These are phyloP conservation scores for Liposcelis brunnea DNA, from an alignment of 2,888 invertebrate species.

Conservation along the genomic window DNA sequence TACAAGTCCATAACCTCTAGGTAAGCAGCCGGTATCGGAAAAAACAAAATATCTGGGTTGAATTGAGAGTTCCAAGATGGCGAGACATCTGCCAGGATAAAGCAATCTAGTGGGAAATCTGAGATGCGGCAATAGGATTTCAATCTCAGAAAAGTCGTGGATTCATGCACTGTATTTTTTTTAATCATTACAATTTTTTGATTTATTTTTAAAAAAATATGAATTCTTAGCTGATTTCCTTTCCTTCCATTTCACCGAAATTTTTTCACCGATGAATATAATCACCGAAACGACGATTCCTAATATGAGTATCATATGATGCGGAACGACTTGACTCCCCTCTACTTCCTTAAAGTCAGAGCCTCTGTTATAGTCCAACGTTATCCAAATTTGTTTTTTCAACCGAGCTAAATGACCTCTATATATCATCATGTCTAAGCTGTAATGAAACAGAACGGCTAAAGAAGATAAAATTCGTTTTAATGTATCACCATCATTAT, in stretches of 20 bases:
- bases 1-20: too few species aligned
- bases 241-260: not conserved
- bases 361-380: not conserved
- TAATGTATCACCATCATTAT: too few species aligned
- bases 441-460: not conserved
- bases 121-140: too few species aligned
- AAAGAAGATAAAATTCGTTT: too few species aligned
- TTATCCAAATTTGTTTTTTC: not conserved
- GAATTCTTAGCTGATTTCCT: not conserved
- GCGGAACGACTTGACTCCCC: not conserved
- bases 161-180: too few species aligned
- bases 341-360: not conserved
- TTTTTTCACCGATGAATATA: not conserved
- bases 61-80: too few species aligned
- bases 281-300: not conserved
- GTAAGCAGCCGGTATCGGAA: too few species aligned
- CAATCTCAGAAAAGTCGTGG: too few species aligned
- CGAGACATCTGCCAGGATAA: too few species aligned
- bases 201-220: not conserved
- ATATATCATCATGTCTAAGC: slow-evolving; percentile 4
- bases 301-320: not conserved
- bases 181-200: too few species aligned
- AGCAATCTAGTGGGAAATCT: too few species aligned
- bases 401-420: not conserved
- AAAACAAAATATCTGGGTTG: too few species aligned